phyloP scores from a whole-genome alignment of 2,888 invertebrate species.

The Scrobipalpa atriplicella region DNA sequence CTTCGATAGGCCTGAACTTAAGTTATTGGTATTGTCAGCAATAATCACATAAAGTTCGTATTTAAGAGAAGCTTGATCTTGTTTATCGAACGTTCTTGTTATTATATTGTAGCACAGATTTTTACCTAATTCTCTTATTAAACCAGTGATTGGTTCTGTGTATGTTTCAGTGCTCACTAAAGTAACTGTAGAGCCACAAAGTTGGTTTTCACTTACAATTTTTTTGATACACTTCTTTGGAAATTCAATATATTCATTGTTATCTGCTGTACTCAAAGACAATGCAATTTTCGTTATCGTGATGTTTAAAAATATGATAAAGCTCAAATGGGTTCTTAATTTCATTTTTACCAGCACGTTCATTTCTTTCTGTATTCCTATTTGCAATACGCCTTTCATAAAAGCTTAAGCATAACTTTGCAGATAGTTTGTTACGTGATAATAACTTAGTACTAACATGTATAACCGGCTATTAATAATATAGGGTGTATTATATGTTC shows the following conservation, averaged over 20 bases:
- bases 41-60: conserved; percentile 33
- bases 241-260: background rate
- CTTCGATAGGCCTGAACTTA: conserved; percentile 1
- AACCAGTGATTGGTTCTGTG: background rate
- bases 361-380: too few relatives aligned
- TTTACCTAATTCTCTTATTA: background rate
- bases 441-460: too few relatives aligned
- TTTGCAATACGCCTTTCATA: too few relatives aligned
- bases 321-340: background rate
- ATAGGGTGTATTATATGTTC: too few relatives aligned
- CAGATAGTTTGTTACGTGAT: too few relatives aligned
- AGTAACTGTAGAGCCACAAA: background rate
- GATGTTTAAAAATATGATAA: background rate
- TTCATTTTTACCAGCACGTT: background rate
- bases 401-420: too few relatives aligned
- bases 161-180: background rate
- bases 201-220: background rate
- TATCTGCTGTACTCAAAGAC: background rate
- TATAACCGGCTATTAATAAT: too few relatives aligned
- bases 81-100: conserved; percentile 17
- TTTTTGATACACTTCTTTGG: conserved; percentile 9
- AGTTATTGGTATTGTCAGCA: conserved; percentile 22
- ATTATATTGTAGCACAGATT: conserved; percentile 26
- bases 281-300: background rate
- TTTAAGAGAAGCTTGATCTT: conserved; percentile 10